Conservation (phyloP, 2,888 invertebrate species). For the Nyleta sp. region DNA sequence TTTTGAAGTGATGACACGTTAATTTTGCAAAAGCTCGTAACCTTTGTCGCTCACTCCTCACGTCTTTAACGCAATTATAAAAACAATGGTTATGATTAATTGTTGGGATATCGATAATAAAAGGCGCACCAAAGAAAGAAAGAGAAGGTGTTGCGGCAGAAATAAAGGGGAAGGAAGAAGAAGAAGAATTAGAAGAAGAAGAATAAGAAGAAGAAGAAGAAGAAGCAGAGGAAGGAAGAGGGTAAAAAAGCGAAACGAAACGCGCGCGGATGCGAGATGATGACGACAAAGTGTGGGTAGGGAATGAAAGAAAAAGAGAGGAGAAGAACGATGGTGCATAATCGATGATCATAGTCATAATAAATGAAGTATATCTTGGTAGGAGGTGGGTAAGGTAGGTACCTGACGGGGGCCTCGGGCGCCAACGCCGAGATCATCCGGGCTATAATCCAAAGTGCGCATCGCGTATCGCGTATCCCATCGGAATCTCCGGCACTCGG, state of each 20-base stretch:
- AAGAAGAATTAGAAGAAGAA: not conserved
- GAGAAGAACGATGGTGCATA: constrained; percentile 77
- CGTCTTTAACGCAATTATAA: too few relatives aligned
- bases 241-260: constrained; percentile 8
- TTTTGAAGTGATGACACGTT: too few relatives aligned
- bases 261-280: constrained; percentile 38
- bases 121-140: too few relatives aligned
- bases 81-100: too few relatives aligned
- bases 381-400: constrained; percentile 74
- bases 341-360: constrained; percentile 82
- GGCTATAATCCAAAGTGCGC: constrained; percentile 81
- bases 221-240: too few relatives aligned
- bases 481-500: constrained; percentile 79
- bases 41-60: too few relatives aligned
- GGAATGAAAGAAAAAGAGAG: constrained; percentile 37
- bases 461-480: constrained; percentile 81
- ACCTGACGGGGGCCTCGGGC: constrained; percentile 81
- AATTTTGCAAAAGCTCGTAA: too few relatives aligned
- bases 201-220: not conserved
- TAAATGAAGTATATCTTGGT: constrained; percentile 81
- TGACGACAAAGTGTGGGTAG: constrained; percentile 41
- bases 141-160: too few relatives aligned
- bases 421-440: constrained; percentile 78
- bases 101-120: too few relatives aligned
- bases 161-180: too few relatives aligned